phyloP scores from a whole-genome alignment of 2,113 vertebrate genomes.

The Neopipo cinnamomea region DNA sequence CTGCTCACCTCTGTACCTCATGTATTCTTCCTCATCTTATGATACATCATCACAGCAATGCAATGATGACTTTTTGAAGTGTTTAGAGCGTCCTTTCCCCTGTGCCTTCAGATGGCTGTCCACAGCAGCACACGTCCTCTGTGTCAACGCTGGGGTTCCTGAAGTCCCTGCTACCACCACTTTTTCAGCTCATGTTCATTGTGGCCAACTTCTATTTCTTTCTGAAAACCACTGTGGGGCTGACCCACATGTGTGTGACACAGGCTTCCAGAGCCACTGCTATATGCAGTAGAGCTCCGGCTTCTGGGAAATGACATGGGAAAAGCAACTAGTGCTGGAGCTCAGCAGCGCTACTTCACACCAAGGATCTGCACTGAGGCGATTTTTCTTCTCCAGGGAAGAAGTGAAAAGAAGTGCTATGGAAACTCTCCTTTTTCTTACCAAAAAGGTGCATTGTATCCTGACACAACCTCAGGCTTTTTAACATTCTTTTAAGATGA shows the following conservation, averaged over 20 bases:
- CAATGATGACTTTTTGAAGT: background rate
- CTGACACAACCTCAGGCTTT: background rate
- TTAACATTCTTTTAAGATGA: background rate
- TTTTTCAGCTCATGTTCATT: background rate
- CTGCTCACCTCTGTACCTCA: background rate
- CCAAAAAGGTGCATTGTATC: background rate
- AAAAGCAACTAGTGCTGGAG: background rate
- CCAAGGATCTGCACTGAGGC: background rate
- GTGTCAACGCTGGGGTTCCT: background rate
- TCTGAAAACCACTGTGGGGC: background rate
- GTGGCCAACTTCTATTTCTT: background rate
- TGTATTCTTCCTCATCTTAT: background rate
- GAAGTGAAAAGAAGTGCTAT: background rate
- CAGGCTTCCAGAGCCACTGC: background rate
- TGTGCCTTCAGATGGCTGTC: background rate
- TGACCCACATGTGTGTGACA: fast-evolving
- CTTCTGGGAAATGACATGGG: background rate
- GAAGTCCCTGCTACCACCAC: background rate
- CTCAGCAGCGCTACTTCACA: background rate
- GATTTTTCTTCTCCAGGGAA: background rate
- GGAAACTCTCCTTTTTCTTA: background rate
- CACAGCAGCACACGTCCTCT: background rate
- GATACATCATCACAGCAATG: background rate
- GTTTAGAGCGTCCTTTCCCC: background rate
- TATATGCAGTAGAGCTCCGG: background rate